Evolutionary conservation across 2,888 invertebrate species (phyloP), one percentile per base, ranked within the genome.

Genomic region (Erebia ligea): DNA sequence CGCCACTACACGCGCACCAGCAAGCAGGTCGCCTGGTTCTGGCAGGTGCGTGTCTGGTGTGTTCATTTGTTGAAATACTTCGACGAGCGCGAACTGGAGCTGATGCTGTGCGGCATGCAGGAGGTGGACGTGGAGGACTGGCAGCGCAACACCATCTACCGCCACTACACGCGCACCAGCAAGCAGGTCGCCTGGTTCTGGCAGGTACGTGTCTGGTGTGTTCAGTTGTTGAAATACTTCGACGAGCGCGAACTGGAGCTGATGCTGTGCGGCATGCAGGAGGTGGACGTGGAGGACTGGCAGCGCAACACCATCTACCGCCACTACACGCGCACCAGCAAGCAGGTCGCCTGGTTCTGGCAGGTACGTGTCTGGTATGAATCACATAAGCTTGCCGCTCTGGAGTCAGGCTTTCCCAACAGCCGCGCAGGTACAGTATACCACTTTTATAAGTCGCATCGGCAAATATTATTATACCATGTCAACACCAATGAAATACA

Each of bases 261-360:
- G 81, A 97, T 99, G 95, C 93, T 99, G 77, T 99, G 99, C 89
- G 99, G 99, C 69, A 99, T 99, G 99, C 99, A 99, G 90, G 99
- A 99, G 90, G 98, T 99, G 72, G 99, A 99, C 90, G 98, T 99
- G 11, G 99, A 99, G 82, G 99, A 99, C 92, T 99, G 99, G 99
- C 99, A 99, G 90, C 95, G 98, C 71, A 98, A 99, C 91, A 98
- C 99, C 25, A 99, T 99, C 83, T 99, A 99, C 90, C 95, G 99
- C 72, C 99, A 99, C 93, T 99, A 99, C 89, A 99, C 99, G 74
- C 95, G 99, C 70, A 98, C 96, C 84, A 98, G 98, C 88, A 99
- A 99, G 89, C 99, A 99, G 91, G 97, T 99, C 59, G 95, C 96
- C 57, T 99, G 99, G 99, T 99, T 99, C 90, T 99, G 99, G 99